Conservation (phyloP, 1,140 invertebrate genomes). For the Megalopta genalis region DNA sequence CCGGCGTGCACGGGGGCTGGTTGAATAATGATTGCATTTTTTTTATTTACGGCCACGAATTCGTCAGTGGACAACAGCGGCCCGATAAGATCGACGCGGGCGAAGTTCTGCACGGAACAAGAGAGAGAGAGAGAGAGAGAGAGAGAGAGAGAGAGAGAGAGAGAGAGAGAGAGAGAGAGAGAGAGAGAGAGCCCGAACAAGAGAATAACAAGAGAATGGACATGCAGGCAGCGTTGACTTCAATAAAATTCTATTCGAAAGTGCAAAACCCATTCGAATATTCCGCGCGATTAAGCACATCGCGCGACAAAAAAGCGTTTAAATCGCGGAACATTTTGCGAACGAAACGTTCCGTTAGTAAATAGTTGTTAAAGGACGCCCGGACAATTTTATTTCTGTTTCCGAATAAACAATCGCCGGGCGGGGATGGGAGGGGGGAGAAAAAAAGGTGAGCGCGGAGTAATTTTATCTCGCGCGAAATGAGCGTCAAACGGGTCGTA, state of each 20-base stretch:
- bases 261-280: neutral
- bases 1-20: neutral
- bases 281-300: neutral
- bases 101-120: neutral
- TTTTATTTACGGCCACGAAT: neutral
- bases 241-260: neutral
- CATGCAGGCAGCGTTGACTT: neutral
- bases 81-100: neutral
- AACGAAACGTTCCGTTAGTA: neutral
- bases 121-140: neutral
- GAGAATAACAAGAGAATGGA: neutral
- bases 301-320: neutral
- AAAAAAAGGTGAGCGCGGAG: neutral
- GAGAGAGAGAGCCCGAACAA: too few relatives aligned
- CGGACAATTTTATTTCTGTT: neutral
- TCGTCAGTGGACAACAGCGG: neutral
- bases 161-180: neutral
- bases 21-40: neutral
- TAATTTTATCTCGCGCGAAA: constrained; percentile 1
- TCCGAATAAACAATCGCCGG: neutral
- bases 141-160: too few relatives aligned
- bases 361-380: neutral
- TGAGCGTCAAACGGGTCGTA: neutral
- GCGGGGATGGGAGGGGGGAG: too few relatives aligned
- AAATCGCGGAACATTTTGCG: neutral